These are phyloP conservation scores for Microcebus griseorufus DNA, from an alignment of 2,113 vertebrate genomes.

Conservation along the genomic window DNA sequence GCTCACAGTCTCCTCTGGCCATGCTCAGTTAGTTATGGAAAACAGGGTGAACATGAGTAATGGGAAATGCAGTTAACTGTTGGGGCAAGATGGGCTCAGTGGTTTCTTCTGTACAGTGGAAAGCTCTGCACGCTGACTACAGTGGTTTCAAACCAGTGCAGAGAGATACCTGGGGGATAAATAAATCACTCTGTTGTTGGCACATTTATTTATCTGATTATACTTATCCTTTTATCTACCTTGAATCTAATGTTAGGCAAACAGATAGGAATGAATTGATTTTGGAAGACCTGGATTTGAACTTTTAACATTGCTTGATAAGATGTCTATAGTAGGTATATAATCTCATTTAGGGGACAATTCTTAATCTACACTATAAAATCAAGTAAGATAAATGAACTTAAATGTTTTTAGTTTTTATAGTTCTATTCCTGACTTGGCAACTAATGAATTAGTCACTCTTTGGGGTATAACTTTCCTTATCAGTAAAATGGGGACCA, in stretches of 20 bases:
- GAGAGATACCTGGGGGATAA: neutral
- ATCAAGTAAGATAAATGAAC: neutral
- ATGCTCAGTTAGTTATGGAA: constrained; percentile 77
- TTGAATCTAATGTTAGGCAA: constrained; percentile 50
- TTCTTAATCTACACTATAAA: neutral
- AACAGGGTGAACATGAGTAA: constrained; percentile 63
- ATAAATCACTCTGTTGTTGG: neutral
- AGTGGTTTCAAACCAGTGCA: neutral
- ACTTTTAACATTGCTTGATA: constrained; percentile 20
- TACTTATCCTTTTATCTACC: neutral
- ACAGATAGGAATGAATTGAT: constrained; percentile 6
- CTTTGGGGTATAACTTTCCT: neutral
- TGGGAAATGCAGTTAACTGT: constrained; percentile 62
- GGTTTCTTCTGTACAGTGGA: neutral
- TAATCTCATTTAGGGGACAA: neutral
- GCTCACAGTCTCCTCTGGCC: constrained; percentile 50
- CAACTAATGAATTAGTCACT: neutral
- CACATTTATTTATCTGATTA: constrained; percentile 11
- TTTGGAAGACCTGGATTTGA: neutral
- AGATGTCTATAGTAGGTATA: neutral
- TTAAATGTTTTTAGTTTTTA: neutral
- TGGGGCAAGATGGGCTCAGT: neutral
- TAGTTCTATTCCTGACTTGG: neutral
- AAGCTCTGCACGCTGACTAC: neutral
- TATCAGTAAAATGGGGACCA: neutral